phyloP scores from a whole-genome alignment of 2,888 invertebrate species.

The Nymphalis c-album region DNA sequence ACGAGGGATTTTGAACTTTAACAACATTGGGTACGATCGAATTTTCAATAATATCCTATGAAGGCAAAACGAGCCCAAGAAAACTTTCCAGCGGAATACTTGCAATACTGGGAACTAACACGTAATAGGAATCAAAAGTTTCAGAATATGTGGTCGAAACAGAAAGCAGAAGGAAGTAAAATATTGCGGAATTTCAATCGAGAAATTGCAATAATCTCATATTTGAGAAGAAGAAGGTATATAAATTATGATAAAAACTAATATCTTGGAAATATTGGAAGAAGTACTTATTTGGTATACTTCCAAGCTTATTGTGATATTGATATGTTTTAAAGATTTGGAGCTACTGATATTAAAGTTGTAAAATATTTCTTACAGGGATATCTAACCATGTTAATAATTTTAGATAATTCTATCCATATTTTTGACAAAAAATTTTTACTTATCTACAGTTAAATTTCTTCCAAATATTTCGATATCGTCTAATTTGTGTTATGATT shows the following conservation, averaged over 20 bases:
- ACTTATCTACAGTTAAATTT: background rate
- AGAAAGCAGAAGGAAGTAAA: slow-evolving; percentile 3
- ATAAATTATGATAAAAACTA: slow-evolving; percentile 3
- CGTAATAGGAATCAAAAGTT: slow-evolving; percentile 5
- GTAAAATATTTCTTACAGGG: background rate
- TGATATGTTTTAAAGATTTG: background rate
- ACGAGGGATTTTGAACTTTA: background rate
- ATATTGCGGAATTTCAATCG: background rate
- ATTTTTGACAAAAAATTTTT: too few relatives aligned
- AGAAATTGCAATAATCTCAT: slow-evolving; percentile 7
- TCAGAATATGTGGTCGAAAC: background rate
- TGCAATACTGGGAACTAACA: background rate
- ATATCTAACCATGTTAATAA: background rate
- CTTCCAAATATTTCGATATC: background rate
- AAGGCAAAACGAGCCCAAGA: slow-evolving; percentile 1
- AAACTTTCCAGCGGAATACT: background rate
- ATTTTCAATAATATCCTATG: background rate
- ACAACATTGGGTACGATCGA: background rate
- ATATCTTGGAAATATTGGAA: slow-evolving; percentile 1
- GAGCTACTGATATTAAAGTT: background rate
- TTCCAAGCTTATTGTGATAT: background rate
- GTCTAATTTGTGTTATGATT: background rate
- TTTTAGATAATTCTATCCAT: too few relatives aligned
- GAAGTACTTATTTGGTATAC: slow-evolving; percentile 1
- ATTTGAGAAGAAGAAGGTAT: slow-evolving; percentile 6